Percentiles rank a stretch among this genome's conserved stretches.
Evolutionary conservation across 2,888 invertebrate species (phyloP).

Genomic region (Galeopsomyia nigrocyanea): DNA sequence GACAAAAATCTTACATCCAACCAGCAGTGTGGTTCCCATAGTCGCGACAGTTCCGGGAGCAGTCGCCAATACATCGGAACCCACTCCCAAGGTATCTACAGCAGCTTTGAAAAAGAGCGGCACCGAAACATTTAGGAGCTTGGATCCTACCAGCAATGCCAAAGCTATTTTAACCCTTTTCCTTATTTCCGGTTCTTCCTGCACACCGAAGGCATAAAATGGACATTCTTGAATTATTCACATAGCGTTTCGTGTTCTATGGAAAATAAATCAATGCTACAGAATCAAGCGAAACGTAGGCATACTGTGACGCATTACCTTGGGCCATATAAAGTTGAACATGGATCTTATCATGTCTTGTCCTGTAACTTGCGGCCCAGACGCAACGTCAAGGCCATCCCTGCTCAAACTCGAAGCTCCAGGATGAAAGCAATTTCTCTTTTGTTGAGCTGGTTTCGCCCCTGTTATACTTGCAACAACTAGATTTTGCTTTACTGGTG

Average conservation of each 20-base stretch:
- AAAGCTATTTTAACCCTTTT: slow-evolving; percentile 88
- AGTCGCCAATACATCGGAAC: slow-evolving; percentile 76
- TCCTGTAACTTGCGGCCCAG: slow-evolving; percentile 75
- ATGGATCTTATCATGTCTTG: slow-evolving; percentile 88
- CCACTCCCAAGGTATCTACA: slow-evolving; percentile 81
- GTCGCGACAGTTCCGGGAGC: slow-evolving; percentile 87
- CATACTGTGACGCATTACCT: slow-evolving; percentile 78
- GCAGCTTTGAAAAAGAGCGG: slow-evolving; percentile 97
- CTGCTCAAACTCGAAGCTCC: slow-evolving; percentile 80
- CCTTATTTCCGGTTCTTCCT: slow-evolving; percentile 82
- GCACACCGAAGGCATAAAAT: slow-evolving; percentile 41
- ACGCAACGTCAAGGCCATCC: slow-evolving; percentile 76
- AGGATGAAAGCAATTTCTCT: slow-evolving; percentile 92
- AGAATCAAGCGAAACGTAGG: slow-evolving; percentile 14
- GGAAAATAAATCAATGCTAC: slow-evolving; percentile 28
- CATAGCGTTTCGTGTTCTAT: slow-evolving; percentile 26
- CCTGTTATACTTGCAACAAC: slow-evolving; percentile 63
- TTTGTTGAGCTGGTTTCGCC: slow-evolving; percentile 69
- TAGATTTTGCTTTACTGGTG: slow-evolving; percentile 58
- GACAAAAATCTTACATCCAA: slow-evolving; percentile 82
- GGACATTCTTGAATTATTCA: slow-evolving; percentile 36
- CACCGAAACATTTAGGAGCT: slow-evolving; percentile 90
- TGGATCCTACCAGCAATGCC: slow-evolving; percentile 83
- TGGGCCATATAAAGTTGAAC: slow-evolving; percentile 96
- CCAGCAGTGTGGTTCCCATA: slow-evolving; percentile 81